Evolutionary conservation across 2,113 vertebrate genomes (phyloP).

Genomic region (Calyptomena viridis): DNA sequence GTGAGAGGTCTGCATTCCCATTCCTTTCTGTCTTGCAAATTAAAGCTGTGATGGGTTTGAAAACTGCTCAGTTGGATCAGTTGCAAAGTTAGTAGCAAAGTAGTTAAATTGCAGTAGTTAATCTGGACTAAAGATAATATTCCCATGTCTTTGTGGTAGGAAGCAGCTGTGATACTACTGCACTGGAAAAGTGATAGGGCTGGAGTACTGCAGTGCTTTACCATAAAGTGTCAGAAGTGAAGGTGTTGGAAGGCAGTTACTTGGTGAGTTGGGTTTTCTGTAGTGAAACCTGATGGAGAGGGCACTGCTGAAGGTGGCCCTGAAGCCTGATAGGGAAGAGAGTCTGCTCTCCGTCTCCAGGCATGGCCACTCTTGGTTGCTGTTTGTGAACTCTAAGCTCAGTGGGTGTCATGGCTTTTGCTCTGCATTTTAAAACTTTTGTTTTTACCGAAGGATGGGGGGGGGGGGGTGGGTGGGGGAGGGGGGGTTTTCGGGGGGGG

Average conservation of each 20-base stretch:
- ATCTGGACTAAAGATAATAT: not conserved
- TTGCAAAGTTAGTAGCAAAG: not conserved
- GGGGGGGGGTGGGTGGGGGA: too few relatives aligned
- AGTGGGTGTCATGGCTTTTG: too few relatives aligned
- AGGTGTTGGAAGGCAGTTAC: not conserved
- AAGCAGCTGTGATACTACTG: not conserved
- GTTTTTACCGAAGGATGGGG: too few relatives aligned
- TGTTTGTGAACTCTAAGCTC: not conserved
- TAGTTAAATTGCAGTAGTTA: not conserved
- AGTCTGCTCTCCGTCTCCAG: not conserved
- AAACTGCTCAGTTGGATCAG: not conserved
- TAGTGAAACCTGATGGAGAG: too few relatives aligned
- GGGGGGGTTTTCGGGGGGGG: too few relatives aligned
- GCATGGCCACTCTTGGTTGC: not conserved
- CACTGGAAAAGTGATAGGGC: not conserved
- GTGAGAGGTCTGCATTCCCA: not conserved
- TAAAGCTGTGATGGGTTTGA: not conserved
- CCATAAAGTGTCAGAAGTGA: not conserved
- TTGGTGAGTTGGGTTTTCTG: not conserved
- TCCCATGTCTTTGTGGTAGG: not conserved
- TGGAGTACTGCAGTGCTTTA: not conserved
- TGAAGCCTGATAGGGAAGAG: not conserved
- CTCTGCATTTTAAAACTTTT: too few relatives aligned
- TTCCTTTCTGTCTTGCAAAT: not conserved
- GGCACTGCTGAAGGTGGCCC: not conserved